phyloP scores from a whole-genome alignment of 1,140 invertebrate species.

The Sminthurides bifidus region DNA sequence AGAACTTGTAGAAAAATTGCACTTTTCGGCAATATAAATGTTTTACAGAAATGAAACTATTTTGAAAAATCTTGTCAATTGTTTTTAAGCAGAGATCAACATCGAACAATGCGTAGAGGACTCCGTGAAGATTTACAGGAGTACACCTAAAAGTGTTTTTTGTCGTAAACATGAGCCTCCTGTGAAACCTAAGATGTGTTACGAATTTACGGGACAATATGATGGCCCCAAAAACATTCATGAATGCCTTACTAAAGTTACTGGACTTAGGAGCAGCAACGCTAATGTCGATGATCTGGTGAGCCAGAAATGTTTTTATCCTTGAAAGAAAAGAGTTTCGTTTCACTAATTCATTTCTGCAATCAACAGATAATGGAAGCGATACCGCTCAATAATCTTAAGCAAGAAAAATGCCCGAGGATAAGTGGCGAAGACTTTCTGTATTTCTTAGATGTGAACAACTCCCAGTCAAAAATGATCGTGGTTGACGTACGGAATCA shows the following conservation, averaged over 20 bases:
- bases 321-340: no score
- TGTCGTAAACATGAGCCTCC: constrained; percentile 59
- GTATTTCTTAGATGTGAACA: constrained; percentile 47
- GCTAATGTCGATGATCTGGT: no score
- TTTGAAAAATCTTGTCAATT: constrained; percentile 9
- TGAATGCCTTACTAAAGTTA: background rate
- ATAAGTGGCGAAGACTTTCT: constrained; percentile 76
- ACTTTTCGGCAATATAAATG: background rate
- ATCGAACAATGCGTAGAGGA: constrained; percentile 85
- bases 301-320: no score
- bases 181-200: background rate
- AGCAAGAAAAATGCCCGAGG: constrained; percentile 60
- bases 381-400: constrained; percentile 52
- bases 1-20: background rate
- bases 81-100: constrained; percentile 60
- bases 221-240: no score
- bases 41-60: background rate
- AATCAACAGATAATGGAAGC: constrained; percentile 57
- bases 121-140: constrained; percentile 72
- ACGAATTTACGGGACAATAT: background rate
- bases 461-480: constrained; percentile 49
- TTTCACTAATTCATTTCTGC: no score
- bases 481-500: constrained; percentile 62
- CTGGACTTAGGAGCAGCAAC: no score
- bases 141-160: constrained; percentile 76